These are phyloP conservation scores for Ceratosolen solmsi DNA, from an alignment of 1,140 invertebrate species.

Conservation along the genomic window DNA sequence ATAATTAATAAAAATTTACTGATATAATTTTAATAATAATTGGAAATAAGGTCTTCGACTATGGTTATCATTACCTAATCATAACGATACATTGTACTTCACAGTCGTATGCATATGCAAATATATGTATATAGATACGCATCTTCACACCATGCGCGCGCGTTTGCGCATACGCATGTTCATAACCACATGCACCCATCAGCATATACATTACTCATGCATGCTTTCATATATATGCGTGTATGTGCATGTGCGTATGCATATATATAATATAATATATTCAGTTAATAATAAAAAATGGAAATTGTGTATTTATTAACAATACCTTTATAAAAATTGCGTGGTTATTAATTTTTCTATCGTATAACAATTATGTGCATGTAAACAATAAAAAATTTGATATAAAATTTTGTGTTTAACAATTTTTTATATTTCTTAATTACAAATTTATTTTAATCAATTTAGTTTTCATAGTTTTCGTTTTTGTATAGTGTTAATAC, in stretches of 20 bases:
- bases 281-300: slow-evolving; percentile 71
- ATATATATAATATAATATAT: slow-evolving; percentile 65
- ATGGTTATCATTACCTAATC: slow-evolving; percentile 69
- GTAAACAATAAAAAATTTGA: slow-evolving; percentile 41
- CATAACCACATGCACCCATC: too few species aligned
- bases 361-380: slow-evolving; percentile 39
- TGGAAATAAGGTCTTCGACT: slow-evolving; percentile 63
- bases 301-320: slow-evolving; percentile 54
- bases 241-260: slow-evolving; percentile 55
- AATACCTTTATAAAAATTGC: slow-evolving; percentile 46
- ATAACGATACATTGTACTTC: slow-evolving; percentile 71
- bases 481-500: too few species aligned
- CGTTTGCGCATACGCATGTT: too few species aligned
- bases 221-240: slow-evolving; percentile 59
- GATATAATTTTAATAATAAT: slow-evolving; percentile 66
- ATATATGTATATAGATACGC: slow-evolving; percentile 54
- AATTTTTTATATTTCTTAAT: background rate
- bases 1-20: slow-evolving; percentile 56
- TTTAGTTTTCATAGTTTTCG: too few species aligned
- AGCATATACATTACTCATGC: too few species aligned
- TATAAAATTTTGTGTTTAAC: slow-evolving; percentile 22
- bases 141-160: too few species aligned
- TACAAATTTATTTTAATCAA: background rate
- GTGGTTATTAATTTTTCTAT: slow-evolving; percentile 33
- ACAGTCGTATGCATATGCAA: slow-evolving; percentile 68